These are phyloP conservation scores for Dendrolimus punctatus DNA, from an alignment of 1,140 invertebrate genomes.

Conservation along the genomic window DNA sequence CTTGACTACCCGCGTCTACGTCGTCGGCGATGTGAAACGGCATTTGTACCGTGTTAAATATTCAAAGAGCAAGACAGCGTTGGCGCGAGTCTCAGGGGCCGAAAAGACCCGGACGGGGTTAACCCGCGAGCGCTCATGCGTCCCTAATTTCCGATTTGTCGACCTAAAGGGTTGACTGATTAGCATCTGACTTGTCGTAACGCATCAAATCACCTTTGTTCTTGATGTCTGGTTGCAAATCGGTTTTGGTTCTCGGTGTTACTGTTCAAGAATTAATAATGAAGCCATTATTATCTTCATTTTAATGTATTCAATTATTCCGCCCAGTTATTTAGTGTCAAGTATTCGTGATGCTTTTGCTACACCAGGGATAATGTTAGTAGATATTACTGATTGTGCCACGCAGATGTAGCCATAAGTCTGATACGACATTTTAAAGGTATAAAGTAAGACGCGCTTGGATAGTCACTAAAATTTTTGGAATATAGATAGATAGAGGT, in stretches of 20 bases:
- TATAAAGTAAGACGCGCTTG: too few species aligned
- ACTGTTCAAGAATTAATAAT: constrained; percentile 27
- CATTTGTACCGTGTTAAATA: constrained; percentile 53
- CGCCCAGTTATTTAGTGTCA: too few species aligned
- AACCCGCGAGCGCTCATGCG: constrained; percentile 61
- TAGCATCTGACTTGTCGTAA: constrained; percentile 65
- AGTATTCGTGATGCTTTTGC: too few species aligned
- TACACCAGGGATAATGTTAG: too few species aligned
- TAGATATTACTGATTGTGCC: too few species aligned
- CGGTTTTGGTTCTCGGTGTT: constrained; percentile 20
- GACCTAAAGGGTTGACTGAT: constrained; percentile 64
- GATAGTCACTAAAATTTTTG: too few species aligned
- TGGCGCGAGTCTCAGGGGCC: constrained; percentile 36
- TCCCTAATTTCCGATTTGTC: constrained; percentile 68
- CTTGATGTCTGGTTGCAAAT: constrained; percentile 37
- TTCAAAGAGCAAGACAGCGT: constrained; percentile 53
- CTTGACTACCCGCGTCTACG: too few species aligned
- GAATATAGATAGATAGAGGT: too few species aligned
- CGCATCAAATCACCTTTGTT: constrained; percentile 50
- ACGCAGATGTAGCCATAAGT: too few species aligned
- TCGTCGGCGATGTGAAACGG: constrained; percentile 19
- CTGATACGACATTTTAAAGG: too few species aligned
- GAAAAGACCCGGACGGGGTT: constrained; percentile 46
- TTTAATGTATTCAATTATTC: too few species aligned
- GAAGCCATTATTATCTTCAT: not conserved